Percentiles rank a stretch among this genome's conserved stretches.
phyloP scores from a whole-genome alignment of 2,888 invertebrate genomes.

The Brachylomia viminalis region DNA sequence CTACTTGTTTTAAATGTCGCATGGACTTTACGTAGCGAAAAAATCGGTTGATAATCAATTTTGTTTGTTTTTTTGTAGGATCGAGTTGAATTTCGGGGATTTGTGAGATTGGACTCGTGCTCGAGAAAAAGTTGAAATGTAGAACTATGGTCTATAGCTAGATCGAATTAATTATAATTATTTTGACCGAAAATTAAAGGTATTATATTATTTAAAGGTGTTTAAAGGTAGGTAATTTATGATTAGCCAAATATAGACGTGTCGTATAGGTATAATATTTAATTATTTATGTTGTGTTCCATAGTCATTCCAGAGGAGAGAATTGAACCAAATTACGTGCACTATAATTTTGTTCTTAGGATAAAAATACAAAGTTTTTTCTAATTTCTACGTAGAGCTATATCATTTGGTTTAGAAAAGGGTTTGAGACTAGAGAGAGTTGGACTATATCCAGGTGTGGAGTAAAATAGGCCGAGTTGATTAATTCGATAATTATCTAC shows the following conservation, averaged over 20 bases:
- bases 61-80: conserved; percentile 1
- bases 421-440: too few species aligned
- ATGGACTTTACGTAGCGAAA: conserved; percentile 21
- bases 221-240: background rate
- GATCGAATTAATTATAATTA: background rate
- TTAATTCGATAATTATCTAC: background rate
- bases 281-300: background rate
- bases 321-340: background rate
- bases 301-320: background rate
- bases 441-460: too few species aligned
- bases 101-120: background rate
- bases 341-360: background rate
- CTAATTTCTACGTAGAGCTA: background rate
- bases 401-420: background rate
- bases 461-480: background rate
- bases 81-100: background rate
- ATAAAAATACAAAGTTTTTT: background rate
- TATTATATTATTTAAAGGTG: too few species aligned
- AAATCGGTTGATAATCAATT: background rate
- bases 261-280: background rate
- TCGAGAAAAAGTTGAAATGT: background rate
- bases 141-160: too few species aligned
- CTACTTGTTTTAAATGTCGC: conserved; percentile 32
- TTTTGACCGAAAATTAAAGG: background rate
- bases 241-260: background rate